These are phyloP conservation scores for Ginglymostoma cirratum DNA, from an alignment of 2,113 vertebrate species.

Conservation along the genomic window DNA sequence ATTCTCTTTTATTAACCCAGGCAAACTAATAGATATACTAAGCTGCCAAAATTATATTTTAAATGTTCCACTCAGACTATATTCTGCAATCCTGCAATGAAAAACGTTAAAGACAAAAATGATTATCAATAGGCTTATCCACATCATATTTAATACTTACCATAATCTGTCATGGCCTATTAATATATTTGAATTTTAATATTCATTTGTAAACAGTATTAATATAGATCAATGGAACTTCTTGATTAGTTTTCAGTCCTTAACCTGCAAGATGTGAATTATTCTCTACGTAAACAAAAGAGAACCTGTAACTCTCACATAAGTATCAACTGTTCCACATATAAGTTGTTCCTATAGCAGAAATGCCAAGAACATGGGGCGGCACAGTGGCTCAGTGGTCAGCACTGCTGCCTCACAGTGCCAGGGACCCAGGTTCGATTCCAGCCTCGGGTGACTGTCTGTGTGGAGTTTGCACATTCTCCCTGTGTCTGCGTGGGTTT, in stretches of 20 bases:
- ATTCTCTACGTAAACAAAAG: not conserved
- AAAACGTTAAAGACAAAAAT: not conserved
- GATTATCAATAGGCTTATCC: not conserved
- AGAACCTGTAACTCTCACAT: not conserved
- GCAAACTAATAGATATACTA: not conserved
- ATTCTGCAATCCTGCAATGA: not conserved
- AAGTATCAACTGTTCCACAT: not conserved
- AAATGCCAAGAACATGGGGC: not conserved
- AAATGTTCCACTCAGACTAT: not conserved
- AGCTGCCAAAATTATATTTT: not conserved
- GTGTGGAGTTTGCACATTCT: too few relatives aligned
- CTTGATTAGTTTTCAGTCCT: not conserved
- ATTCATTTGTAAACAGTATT: not conserved
- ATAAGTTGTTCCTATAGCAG: not conserved
- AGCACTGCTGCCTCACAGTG: too few relatives aligned
- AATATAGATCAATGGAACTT: not conserved
- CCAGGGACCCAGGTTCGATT: too few relatives aligned
- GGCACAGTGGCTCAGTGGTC: too few relatives aligned
- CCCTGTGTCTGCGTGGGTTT: too few relatives aligned
- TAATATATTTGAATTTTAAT: not conserved
- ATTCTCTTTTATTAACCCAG: not conserved
- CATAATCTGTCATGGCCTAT: not conserved
- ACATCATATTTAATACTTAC: not conserved
- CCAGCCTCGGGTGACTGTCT: too few relatives aligned
- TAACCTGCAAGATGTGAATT: not conserved